These are phyloP conservation scores for Nyctibius bracteatus DNA, from an alignment of 2,113 vertebrate species.

Conservation along the genomic window DNA sequence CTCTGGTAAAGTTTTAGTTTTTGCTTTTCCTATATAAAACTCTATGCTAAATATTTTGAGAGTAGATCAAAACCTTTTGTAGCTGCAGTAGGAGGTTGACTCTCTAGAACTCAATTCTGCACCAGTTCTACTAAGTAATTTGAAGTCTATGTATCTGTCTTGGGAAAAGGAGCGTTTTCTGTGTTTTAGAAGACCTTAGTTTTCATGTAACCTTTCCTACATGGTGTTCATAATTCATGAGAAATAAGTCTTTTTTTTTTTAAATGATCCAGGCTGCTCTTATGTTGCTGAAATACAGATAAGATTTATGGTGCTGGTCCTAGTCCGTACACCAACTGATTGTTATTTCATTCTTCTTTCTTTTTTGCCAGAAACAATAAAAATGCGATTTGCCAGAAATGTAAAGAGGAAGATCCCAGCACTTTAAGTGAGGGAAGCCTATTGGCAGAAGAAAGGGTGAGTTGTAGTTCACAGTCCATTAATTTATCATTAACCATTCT, in stretches of 20 bases:
- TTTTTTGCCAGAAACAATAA: constrained; percentile 69
- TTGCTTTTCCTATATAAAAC: neutral
- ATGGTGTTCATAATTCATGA: neutral
- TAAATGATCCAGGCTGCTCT: neutral
- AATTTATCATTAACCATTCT: neutral
- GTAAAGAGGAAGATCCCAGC: constrained; percentile 67
- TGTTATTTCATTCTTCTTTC: neutral
- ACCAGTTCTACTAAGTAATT: neutral
- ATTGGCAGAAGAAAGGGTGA: constrained; percentile 75
- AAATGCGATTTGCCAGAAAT: constrained; percentile 73
- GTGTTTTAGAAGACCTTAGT: neutral
- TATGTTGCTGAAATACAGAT: neutral
- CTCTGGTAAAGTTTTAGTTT: neutral
- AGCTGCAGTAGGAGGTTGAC: neutral
- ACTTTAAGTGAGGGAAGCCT: constrained; percentile 61
- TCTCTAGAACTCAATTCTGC: neutral
- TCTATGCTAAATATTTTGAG: neutral
- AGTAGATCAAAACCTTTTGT: neutral
- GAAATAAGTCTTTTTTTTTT: neutral
- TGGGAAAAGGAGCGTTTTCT: neutral
- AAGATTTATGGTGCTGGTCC: neutral
- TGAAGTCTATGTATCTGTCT: neutral
- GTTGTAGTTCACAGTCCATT: neutral
- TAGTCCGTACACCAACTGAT: neutral
- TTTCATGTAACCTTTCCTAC: neutral